Percentiles rank a stretch among this genome's conserved stretches.
Conservation (phyloP, 2,113 vertebrate species). For the Phylloscopus whistleri region DNA sequence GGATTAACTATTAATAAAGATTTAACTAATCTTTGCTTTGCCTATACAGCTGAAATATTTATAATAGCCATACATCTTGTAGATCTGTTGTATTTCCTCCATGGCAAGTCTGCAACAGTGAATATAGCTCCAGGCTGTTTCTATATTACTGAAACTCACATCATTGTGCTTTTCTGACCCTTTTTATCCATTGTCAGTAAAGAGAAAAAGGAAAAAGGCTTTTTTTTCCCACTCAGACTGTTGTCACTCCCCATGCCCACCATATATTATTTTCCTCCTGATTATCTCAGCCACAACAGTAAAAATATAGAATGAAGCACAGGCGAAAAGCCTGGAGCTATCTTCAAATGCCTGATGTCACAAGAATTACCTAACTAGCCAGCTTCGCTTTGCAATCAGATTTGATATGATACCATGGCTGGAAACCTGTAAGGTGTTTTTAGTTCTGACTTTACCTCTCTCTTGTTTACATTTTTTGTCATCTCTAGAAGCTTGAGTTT, state of each 20-base stretch:
- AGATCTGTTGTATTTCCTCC: neutral
- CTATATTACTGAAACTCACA: neutral
- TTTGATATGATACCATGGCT: neutral
- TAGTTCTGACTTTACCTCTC: neutral
- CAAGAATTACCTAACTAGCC: neutral
- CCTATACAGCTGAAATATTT: neutral
- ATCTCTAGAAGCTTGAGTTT: neutral
- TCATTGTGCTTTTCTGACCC: neutral
- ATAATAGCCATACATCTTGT: neutral
- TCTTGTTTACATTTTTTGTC: neutral
- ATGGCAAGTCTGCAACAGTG: neutral
- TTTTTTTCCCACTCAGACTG: neutral
- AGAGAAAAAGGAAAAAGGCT: neutral
- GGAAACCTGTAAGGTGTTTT: neutral
- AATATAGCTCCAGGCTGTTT: neutral
- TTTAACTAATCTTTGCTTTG: neutral
- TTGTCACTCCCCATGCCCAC: neutral
- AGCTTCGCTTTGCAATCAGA: neutral
- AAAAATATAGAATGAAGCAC: neutral
- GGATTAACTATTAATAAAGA: neutral
- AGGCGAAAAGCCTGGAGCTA: neutral
- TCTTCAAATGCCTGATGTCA: neutral
- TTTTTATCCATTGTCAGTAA: neutral
- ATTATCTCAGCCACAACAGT: neutral
- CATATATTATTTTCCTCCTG: neutral